These are phyloP conservation scores for Xiphydria camelus DNA, from an alignment of 2,888 invertebrate species.

Conservation along the genomic window DNA sequence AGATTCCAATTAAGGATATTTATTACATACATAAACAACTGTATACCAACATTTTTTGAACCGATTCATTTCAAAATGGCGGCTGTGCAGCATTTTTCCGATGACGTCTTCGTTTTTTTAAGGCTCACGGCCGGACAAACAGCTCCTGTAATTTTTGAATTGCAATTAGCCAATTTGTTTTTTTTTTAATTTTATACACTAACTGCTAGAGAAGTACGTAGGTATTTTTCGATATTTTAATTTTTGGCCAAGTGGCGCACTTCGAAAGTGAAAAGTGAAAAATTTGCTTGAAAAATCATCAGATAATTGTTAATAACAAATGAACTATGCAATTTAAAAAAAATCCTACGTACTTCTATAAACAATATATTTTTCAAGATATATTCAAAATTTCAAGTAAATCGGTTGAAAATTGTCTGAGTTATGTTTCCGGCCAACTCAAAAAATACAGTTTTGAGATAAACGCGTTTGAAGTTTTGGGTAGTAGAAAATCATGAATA, in stretches of 20 bases:
- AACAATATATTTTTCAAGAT: constrained; percentile 12
- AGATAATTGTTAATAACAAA: too few species aligned
- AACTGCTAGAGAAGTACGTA: constrained; percentile 12
- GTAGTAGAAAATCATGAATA: background rate
- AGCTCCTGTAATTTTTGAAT: constrained; percentile 10
- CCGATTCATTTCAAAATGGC: constrained; percentile 10
- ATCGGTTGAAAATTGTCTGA: constrained; percentile 11
- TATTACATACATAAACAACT: too few species aligned
- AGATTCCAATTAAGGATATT: too few species aligned
- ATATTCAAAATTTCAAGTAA: constrained; percentile 9
- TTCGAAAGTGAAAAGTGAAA: background rate
- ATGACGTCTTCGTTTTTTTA: constrained; percentile 9
- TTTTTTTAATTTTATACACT: constrained; percentile 9
- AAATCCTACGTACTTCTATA: constrained; percentile 12
- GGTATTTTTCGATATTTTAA: constrained; percentile 10
- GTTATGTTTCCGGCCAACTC: constrained; percentile 5
- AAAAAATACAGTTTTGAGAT: constrained; percentile 14
- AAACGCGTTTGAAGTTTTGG: constrained; percentile 14
- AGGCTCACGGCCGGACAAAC: constrained; percentile 8
- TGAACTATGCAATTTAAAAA: constrained; percentile 3
- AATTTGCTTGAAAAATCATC: background rate
- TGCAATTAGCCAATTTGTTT: constrained; percentile 1
- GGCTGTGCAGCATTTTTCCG: constrained; percentile 10
- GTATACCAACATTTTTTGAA: constrained; percentile 7
- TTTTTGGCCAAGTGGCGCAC: constrained; percentile 6